phyloP scores from a whole-genome alignment of 1,140 invertebrate species.

The Drosophila lini region DNA sequence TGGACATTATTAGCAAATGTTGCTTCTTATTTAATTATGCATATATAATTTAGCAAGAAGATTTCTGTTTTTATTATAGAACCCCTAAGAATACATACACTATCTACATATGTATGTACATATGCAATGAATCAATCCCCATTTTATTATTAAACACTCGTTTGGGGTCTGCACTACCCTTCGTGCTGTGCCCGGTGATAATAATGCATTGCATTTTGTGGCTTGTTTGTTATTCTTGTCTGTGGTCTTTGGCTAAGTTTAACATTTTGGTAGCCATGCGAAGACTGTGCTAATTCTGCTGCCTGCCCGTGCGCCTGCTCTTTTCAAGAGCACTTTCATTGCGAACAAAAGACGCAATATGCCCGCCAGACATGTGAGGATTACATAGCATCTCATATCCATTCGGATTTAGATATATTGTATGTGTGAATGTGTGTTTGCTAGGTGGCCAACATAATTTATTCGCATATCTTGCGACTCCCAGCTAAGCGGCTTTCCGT shows the following conservation, averaged over 20 bases:
- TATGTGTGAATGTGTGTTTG: constrained; percentile 13
- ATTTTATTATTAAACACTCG: constrained; percentile 34
- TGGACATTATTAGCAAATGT: not conserved
- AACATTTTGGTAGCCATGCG: constrained; percentile 46
- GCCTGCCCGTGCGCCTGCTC: constrained; percentile 8
- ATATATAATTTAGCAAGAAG: not conserved
- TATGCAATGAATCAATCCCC: constrained; percentile 12
- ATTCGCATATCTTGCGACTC: constrained; percentile 55
- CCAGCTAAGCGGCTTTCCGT: constrained; percentile 45
- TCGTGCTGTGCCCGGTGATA: not conserved
- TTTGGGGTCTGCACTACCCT: constrained; percentile 1
- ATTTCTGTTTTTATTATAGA: constrained; percentile 1
- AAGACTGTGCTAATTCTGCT: constrained; percentile 27
- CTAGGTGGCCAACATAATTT: constrained; percentile 47
- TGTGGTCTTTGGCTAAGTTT: constrained; percentile 37
- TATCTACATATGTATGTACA: not conserved
- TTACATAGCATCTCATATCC: constrained; percentile 22
- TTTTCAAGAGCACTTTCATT: constrained; percentile 31
- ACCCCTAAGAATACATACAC: not conserved
- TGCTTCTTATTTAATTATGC: not conserved
- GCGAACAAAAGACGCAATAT: constrained; percentile 45
- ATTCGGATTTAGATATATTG: constrained; percentile 7
- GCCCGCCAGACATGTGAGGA: constrained; percentile 32
- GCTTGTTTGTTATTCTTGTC: constrained; percentile 53
- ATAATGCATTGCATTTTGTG: constrained; percentile 23